A percentile compares a stretch with the other conserved stretches of the same genome.
These are phyloP conservation scores for Montipora capitata DNA, from an alignment of 92 coral and sea anemone species.

Conservation along the genomic window DNA sequence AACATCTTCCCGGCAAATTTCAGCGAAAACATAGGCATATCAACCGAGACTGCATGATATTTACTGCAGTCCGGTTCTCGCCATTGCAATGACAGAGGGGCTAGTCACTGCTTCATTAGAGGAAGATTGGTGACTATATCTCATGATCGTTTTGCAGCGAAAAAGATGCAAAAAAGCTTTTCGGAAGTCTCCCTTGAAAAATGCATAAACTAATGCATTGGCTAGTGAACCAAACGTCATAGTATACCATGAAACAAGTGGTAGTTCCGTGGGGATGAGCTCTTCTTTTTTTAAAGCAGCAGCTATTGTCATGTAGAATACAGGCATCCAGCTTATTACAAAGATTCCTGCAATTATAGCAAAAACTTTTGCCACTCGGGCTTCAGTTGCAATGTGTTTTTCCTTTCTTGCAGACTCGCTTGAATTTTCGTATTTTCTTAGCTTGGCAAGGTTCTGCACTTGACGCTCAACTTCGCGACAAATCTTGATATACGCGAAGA, in stretches of 20 bases:
- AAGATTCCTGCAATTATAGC: conserved; percentile 88
- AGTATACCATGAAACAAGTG: conserved; percentile 84
- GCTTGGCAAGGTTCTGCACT: conserved; percentile 75
- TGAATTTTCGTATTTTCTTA: conserved; percentile 48
- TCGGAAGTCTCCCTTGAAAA: conserved; percentile 87
- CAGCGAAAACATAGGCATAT: too few relatives aligned
- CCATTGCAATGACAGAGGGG: too few relatives aligned
- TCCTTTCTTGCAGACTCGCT: conserved; percentile 77
- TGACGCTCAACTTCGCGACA: conserved; percentile 86
- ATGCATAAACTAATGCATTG: conserved; percentile 88
- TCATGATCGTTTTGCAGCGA: conserved; percentile 6
- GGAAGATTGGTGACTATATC: background rate
- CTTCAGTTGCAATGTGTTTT: conserved; percentile 86
- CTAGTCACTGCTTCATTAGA: conserved; percentile 19
- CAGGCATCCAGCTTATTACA: conserved; percentile 86
- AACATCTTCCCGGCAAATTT: too few relatives aligned
- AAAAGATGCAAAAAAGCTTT: conserved; percentile 69
- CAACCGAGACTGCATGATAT: too few relatives aligned
- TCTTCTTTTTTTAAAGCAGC: conserved; percentile 60
- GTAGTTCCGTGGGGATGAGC: conserved; percentile 63
- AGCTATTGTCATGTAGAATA: conserved; percentile 86
- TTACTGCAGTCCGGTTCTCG: too few relatives aligned
- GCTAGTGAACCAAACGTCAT: conserved; percentile 78
- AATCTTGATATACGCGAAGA: conserved; percentile 82
- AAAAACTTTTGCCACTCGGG: conserved; percentile 85